Conservation (phyloP, 2,113 vertebrate species). For the Tor tambroides region DNA sequence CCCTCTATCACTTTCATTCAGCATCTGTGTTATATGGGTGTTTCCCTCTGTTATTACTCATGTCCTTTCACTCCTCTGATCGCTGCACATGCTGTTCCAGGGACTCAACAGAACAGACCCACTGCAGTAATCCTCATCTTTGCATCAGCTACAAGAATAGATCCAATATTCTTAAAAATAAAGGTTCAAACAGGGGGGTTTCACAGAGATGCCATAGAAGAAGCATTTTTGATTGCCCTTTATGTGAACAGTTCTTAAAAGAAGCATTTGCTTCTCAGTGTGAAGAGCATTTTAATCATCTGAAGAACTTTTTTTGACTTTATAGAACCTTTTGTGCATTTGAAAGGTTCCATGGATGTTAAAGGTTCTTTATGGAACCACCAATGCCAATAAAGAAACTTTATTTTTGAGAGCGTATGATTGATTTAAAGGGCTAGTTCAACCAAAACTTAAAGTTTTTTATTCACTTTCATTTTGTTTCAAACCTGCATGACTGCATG, state of each 20-base stretch:
- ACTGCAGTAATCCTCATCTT: neutral
- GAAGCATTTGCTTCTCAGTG: no score
- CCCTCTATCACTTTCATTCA: conserved; percentile 41
- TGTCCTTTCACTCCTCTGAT: conserved; percentile 45
- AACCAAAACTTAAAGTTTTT: neutral
- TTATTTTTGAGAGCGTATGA: neutral
- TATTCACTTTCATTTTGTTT: neutral
- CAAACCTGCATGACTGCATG: no score
- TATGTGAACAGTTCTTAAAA: no score
- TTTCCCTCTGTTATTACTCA: conserved; percentile 55
- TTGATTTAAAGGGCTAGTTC: neutral
- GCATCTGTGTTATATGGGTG: conserved; percentile 39
- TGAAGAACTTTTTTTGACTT: no score
- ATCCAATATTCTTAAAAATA: neutral
- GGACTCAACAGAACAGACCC: neutral
- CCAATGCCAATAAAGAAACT: no score
- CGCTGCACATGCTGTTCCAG: neutral
- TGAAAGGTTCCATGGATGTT: no score
- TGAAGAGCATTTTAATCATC: no score
- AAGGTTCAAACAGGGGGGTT: no score
- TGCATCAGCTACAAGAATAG: neutral
- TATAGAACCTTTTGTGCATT: no score
- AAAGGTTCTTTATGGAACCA: no score
- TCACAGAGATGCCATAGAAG: no score
- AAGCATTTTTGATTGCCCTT: no score